Base-by-base conservation (phyloP, 2,888 invertebrate species). In the Oligia strigilis region DNA sequence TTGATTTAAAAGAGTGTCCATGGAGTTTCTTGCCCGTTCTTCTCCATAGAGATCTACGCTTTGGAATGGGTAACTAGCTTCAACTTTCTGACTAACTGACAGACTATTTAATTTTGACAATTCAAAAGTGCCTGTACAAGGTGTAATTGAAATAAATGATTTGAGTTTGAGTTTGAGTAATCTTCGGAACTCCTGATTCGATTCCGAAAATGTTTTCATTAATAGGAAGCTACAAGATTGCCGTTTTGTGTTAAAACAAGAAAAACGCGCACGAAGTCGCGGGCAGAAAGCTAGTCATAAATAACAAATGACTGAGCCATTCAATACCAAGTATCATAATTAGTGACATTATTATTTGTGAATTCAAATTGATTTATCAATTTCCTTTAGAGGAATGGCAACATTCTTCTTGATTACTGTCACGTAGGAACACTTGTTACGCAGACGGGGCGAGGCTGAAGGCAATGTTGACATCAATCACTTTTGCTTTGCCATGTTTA, bases 391-490 rank as follows among this genome's bases (percentile, higher is more conserved):
- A 91, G 91, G 90, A 89, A 90, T 85, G 89, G 81, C 86, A 88
- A 90, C 91, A 93, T 92, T 88, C 88, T 89, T 90, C 89, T 92
- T 93, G 93, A 94, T 94, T 94, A 93, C 91, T 93, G 94, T 94
- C 94, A 95, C 95, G 95, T 95, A 95, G 93, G 77, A 95, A 95
- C 94, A 95, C 95, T 95, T 95, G 95, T 95, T 94, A 94, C 94
- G 91, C 92, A 90, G 92, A 89, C 90, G 80, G 87, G 88, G 83
- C 66, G 81, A 83, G 72, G 81, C 91, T 94, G 92, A 90, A 88
- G 88, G 83, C 80, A 17, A 81, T 81, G 80, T 80, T 80, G 66
- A 81, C 93, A 94, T 94, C 93, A 92, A 94, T 94, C 94, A 94
- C 92, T 88, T 89, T 92, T 88, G 92, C 90, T 90, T 82, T 89